phyloP scores from a whole-genome alignment of 2,888 invertebrate species.

The Andrena marginata region DNA sequence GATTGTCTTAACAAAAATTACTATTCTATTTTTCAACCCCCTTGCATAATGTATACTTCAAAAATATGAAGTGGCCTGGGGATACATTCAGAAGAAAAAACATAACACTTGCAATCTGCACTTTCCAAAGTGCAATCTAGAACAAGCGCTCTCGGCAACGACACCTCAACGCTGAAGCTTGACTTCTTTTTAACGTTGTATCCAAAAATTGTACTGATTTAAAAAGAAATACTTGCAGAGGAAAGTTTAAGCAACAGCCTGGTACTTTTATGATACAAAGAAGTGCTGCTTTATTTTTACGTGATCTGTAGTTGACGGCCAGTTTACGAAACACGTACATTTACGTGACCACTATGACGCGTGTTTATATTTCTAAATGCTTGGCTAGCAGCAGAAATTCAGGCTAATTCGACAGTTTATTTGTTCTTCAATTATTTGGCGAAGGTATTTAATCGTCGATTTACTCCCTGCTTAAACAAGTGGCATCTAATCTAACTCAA shows the following conservation, averaged over 20 bases:
- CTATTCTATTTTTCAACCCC: too few species aligned
- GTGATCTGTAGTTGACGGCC: constrained; percentile 12
- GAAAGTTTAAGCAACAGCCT: neutral
- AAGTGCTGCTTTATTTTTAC: constrained; percentile 1
- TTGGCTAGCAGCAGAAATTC: neutral
- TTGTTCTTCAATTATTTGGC: neutral
- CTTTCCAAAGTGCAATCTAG: neutral
- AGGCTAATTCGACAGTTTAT: neutral
- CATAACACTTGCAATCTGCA: neutral
- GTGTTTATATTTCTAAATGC: constrained; percentile 1
- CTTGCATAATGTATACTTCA: neutral
- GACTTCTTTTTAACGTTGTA: neutral
- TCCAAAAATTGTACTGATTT: neutral
- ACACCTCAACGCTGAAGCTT: neutral
- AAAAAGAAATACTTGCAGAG: neutral
- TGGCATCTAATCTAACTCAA: neutral
- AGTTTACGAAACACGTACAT: constrained; percentile 14
- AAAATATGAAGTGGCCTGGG: neutral
- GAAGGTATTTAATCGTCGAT: neutral
- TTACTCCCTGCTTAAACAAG: neutral
- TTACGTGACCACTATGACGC: constrained; percentile 13
- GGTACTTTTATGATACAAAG: constrained; percentile 1
- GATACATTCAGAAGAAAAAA: neutral
- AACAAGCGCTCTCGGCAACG: neutral
- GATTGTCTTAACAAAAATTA: too few species aligned